These are phyloP conservation scores for Thalassarche chlororhynchos DNA, from an alignment of 2,113 vertebrate genomes.

Conservation along the genomic window DNA sequence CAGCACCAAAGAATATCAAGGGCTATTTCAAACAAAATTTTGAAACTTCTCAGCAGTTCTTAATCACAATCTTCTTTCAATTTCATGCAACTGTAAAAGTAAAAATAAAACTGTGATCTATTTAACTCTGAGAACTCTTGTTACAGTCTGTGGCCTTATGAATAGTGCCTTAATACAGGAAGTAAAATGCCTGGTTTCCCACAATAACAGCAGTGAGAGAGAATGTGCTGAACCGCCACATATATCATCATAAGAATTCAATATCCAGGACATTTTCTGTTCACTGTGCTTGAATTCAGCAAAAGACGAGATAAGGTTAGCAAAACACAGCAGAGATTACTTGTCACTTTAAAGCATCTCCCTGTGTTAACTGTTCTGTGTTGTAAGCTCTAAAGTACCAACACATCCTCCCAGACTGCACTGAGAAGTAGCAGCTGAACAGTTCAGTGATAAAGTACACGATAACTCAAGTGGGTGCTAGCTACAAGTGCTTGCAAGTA, in stretches of 20 bases:
- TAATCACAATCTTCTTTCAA: constrained; percentile 22
- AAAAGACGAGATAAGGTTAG: constrained; percentile 39
- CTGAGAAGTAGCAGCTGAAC: neutral
- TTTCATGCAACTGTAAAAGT: constrained; percentile 10
- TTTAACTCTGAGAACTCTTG: constrained; percentile 4
- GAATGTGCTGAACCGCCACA: constrained; percentile 3
- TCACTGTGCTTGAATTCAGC: constrained; percentile 9
- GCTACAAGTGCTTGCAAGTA: neutral
- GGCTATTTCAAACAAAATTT: neutral
- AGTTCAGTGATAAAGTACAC: neutral
- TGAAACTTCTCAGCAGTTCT: neutral
- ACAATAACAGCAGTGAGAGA: neutral
- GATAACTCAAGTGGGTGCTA: constrained; percentile 8
- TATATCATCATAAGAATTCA: constrained; percentile 59
- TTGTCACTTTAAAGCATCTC: constrained; percentile 50
- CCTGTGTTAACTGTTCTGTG: constrained; percentile 13
- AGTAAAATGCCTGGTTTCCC: constrained; percentile 29
- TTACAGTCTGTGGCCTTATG: neutral
- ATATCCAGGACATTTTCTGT: constrained; percentile 26
- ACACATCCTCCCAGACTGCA: neutral
- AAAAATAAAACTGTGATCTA: constrained; percentile 25
- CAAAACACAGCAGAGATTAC: constrained; percentile 59
- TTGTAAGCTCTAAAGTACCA: constrained; percentile 20
- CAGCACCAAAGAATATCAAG: neutral
- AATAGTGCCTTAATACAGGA: neutral